phyloP scores from a whole-genome alignment of 2,797 vertebrate species.

The Acanthurus leucopareius region DNA sequence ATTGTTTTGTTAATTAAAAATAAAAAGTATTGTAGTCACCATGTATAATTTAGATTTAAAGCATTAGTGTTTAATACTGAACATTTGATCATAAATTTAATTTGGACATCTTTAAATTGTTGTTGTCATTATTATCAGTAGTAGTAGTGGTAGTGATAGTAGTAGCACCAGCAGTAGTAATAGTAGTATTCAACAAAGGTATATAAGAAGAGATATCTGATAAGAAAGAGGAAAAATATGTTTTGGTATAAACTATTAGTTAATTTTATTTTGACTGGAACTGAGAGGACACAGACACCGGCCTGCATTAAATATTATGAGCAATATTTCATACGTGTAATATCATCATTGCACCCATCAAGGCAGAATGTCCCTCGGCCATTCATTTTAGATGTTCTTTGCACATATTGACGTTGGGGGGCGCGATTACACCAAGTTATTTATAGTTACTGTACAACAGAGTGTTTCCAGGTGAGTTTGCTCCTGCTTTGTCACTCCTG shows the following conservation, averaged over 20 bases:
- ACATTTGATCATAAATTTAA: background rate
- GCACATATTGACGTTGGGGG: constrained; percentile 4
- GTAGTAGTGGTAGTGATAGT: too few relatives aligned
- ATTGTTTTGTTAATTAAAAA: background rate
- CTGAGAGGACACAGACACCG: background rate
- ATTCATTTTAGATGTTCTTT: constrained; percentile 12
- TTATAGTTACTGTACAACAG: too few relatives aligned
- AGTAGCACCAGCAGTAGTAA: too few relatives aligned
- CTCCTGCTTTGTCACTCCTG: background rate
- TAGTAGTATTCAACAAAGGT: background rate
- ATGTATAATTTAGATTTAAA: background rate
- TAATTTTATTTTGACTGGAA: too few relatives aligned
- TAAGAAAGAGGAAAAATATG: too few relatives aligned
- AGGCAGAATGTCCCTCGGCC: background rate
- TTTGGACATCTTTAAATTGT: too few relatives aligned
- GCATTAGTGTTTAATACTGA: background rate
- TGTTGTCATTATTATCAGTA: too few relatives aligned
- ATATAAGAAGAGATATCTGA: background rate
- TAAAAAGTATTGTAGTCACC: background rate
- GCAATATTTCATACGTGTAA: background rate
- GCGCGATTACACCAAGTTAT: constrained; percentile 23
- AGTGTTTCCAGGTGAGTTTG: background rate
- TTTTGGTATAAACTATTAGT: background rate
- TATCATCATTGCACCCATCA: background rate
- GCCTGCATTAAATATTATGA: background rate